These are phyloP conservation scores for Amblyopsis hoosieri DNA, from an alignment of 2,797 vertebrate genomes.

Conservation along the genomic window DNA sequence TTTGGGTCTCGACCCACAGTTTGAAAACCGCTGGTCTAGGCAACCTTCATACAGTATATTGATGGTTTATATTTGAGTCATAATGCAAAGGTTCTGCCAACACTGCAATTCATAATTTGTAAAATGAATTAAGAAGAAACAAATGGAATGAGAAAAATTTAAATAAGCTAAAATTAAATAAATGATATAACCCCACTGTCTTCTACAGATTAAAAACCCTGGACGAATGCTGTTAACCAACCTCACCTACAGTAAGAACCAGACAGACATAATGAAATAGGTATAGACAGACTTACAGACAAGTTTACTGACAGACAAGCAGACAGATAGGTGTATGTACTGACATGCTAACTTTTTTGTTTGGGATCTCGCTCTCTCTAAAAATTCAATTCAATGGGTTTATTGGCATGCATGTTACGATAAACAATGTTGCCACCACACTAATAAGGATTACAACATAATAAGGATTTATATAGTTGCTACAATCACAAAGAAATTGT, in stretches of 20 bases:
- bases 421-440: no score
- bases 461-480: no score
- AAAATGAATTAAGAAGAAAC: no score
- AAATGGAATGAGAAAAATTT: no score
- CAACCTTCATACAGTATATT: background rate
- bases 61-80: background rate
- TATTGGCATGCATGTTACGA: no score
- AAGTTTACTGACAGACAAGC: background rate
- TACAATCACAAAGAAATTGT: no score
- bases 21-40: no score
- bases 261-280: background rate
- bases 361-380: background rate
- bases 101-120: no score
- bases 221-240: background rate
- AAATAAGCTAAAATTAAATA: no score
- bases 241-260: background rate
- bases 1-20: no score
- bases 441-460: no score
- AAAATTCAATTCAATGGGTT: background rate
- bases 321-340: background rate
- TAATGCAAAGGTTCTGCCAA: no score
- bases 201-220: constrained; percentile 3
- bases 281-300: background rate
- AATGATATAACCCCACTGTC: background rate
- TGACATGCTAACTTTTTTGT: background rate